Evolutionary conservation across 2,797 vertebrate genomes (phyloP), one percentile per base, ranked within the genome.

Genomic region (Knipowitschia caucasica): DNA sequence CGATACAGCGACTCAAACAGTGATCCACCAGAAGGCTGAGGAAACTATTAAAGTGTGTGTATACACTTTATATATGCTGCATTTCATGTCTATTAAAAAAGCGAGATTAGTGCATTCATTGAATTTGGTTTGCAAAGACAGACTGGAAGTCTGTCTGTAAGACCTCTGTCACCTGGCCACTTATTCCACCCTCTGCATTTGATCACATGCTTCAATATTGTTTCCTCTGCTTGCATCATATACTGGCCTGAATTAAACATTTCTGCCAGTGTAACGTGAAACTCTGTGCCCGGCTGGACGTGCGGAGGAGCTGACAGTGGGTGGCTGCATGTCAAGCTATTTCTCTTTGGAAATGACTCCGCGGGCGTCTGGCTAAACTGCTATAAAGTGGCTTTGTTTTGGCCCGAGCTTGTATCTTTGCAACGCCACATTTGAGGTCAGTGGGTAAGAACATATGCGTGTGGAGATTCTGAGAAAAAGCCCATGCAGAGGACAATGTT

Each of bases 331-430:
- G 68, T 64, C 55, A 30, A 47, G 20, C 61, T 25, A 21, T 54
- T 74, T 67, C 66, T 75, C 74, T 75, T 67, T 62, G 51, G 36
- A 50, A 73, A 60, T 47, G 45, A 14, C 54, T 40, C 65, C 38
- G 38, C 62, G 33, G 69, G 64, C 14, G 25, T n/a, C 6, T 5
- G 51, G 44, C 43, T 33, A 46, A 64, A 49, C 15, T 51, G n/a
- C 33, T 33, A 14, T 38, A 39, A 54, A 34, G 24, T 0, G 8
- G 40, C 25, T 50, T 34, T n/a, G n/a, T n/a, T 60, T 36, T 45
- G 25, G 49, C 23, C 27, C 45, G 23, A 24, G 45, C 23, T 54
- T 11, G 24, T 35, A 15, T 51, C 58, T 40, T 21, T 56, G 23
- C 10, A 14, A 50, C 3, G 40, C 31, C 30, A 21, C 57, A 52